Evolutionary conservation across 1,140 invertebrate species (phyloP), one percentile per base, ranked within the genome.

Genomic region (Ceratina japonica): DNA sequence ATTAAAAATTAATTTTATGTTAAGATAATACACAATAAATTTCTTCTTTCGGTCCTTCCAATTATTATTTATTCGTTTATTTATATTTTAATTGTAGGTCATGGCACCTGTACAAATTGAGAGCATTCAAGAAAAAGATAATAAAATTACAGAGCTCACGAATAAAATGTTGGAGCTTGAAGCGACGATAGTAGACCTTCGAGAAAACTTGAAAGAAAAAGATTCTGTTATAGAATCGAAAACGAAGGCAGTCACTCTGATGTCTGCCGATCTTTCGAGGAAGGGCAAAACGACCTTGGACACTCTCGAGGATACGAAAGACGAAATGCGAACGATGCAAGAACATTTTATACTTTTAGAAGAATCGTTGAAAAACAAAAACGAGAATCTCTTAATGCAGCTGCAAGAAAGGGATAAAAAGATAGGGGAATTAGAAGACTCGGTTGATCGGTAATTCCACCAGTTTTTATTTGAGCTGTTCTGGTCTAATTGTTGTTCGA

Each of bases 221-320:
- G 96, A 97, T 90, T 95, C 95, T 87, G 96, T 98, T 61, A 97
- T 97, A 87, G 95, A 96, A 90, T 95, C 97, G 15, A 94, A 97
- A 90, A 97, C 96, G 81, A 95, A 95, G 92, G 97, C 97, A 22
- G 94, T 96, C 52, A 94, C 95, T n/a, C 91, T 97, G 72, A 95
- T 96, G 93, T 95, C 95, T 8, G 96, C 95, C 81, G 95, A 95
- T 90, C 92, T 96, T 66, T 95, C 94, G 82, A 95, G 94, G 89
- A 96, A 95, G 91, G 94, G 95, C 85, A 95, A 96, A 92, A 94
- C 93, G 75, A 95, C 95, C 15, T 88, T 96, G 63, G 94, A 95
- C 86, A 94, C 95, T 75, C 91, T 97, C 61, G 96, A 97, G 87
- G 96, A 96, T 84, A 96, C 96, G 15, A 95, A 96, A 90, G 94